Base-by-base conservation (phyloP, 1,140 invertebrate species). In the Tribolium madens region DNA sequence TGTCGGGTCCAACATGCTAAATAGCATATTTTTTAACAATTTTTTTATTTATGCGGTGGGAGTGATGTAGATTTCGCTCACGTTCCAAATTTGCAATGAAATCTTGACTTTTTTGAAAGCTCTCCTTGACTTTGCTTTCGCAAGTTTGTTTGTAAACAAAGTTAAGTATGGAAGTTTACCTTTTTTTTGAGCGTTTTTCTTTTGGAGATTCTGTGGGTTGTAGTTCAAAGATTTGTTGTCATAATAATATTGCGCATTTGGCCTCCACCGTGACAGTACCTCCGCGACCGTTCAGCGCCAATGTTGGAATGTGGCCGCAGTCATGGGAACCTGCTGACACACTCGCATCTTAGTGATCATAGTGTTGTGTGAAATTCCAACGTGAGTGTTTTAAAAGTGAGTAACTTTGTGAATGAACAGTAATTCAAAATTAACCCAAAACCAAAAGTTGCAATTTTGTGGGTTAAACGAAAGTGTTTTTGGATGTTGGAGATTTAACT, bases 261-360 rank as follows among this genome's bases (percentile, higher is more conserved):
- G 60, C 64, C 70, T 68, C 57, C 36, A 69, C 70, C 75, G 50
- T 64, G 69, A 79, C 75, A 79, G 78, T 76, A 53, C 70, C 52
- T 48, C 73, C 42, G 71, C 53, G 46, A 33, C 26, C 57, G 48
- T 64, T 68, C 13, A 64, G 57, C 14, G 50, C 14, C 17, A 52
- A 52, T 26, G 74, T 57, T 74, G 78, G 80, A 81, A 81, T 79
- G 78, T 76, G 78, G 50, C 75, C 73, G 48, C 69, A 79, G 76
- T 78, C 68, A 81, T 81, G 76, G 57, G 73, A 81, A 81, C 86
- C 76, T 69, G 79, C 75, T 79, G 79, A 80, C 80, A 80, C 78
- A 79, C 75, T 79, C 74, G 17, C 26, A 14, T 52, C 52, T 26
- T 73, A 52, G 26, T 48, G 46, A 17, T 33, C 26, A 73, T 57